phyloP scores from a whole-genome alignment of 2,797 vertebrate genomes.

The Manis crassicaudata region DNA sequence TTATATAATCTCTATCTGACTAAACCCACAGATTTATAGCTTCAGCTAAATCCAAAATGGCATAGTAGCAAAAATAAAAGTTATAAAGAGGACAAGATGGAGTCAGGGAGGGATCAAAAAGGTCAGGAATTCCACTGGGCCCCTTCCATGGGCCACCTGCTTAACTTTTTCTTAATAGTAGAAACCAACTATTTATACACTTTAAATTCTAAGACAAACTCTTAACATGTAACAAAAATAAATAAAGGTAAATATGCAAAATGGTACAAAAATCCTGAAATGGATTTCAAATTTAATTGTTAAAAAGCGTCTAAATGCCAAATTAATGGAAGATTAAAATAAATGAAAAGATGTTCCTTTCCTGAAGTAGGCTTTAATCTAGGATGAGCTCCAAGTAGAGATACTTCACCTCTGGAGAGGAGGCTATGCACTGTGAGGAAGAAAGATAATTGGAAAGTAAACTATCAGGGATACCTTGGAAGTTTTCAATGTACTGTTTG shows the following conservation, averaged over 20 bases:
- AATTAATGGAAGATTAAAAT: neutral
- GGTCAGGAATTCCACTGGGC: neutral
- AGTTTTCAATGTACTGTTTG: neutral
- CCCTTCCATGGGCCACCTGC: neutral
- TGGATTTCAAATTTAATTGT: neutral
- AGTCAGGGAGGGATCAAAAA: neutral
- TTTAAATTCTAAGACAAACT: neutral
- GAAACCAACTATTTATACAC: neutral
- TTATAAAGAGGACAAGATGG: neutral
- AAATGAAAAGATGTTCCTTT: constrained; percentile 1
- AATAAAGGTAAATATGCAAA: neutral
- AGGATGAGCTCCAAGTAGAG: neutral
- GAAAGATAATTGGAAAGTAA: neutral
- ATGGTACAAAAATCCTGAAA: neutral
- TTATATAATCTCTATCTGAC: neutral
- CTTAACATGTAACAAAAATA: neutral
- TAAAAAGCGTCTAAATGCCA: neutral
- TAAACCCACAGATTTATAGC: neutral
- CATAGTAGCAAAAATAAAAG: neutral
- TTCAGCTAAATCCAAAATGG: neutral
- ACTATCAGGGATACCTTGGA: neutral
- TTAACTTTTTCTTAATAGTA: neutral
- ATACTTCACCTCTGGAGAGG: neutral
- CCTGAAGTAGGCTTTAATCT: neutral
- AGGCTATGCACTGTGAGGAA: neutral